Evolutionary conservation across 2,797 vertebrate genomes (phyloP), one percentile per base, ranked within the genome.

Genomic region (Anguilla anguilla): DNA sequence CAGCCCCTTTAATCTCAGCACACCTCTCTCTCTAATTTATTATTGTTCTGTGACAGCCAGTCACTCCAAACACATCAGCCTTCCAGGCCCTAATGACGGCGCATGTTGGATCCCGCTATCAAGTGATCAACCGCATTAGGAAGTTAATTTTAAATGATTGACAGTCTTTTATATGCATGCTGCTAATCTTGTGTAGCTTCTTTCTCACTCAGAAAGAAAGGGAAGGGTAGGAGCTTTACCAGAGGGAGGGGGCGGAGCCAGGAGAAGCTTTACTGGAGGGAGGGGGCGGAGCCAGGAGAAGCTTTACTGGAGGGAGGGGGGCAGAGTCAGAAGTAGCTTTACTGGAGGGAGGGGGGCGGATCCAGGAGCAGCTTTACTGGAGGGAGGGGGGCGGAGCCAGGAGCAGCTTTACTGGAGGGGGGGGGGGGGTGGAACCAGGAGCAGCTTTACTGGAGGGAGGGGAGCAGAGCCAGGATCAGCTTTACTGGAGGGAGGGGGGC

Each of bases 101-200:
- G 89, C 88, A 19, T 89, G 91, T 93, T 93, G 90, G 89, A 95
- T 95, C 92, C 94, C 89, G 87, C 90, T 85, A 91, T 94, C 92
- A 92, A 91, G 94, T 93, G 93, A 93, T 93, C 92, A 92, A 89
- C 90, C 4, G 82, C 90, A 90, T 94, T 93, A 94, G 92, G 91
- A 94, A 94, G 95, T 94, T 95, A 92, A 95, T 96, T 96, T 96
- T 69, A 94, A 94, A 96, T 96, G 95, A 96, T 93, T 96, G 96
- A 95, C 95, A 95, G 94, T 93, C 91, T 93, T 95, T 95, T 94
- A 94, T 94, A 92, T 92, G 93, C 92, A 91, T 93, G 93, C 93
- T 87, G 91, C 93, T 95, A 93, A 95, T 95, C 93, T 95, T 53
- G 90, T 89, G 90, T 93, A 92, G 93, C 94, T 94, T 88, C 82